Evolutionary conservation across 2,797 vertebrate genomes (phyloP), one percentile per base, ranked within the genome.

Genomic region (Mycteria americana): DNA sequence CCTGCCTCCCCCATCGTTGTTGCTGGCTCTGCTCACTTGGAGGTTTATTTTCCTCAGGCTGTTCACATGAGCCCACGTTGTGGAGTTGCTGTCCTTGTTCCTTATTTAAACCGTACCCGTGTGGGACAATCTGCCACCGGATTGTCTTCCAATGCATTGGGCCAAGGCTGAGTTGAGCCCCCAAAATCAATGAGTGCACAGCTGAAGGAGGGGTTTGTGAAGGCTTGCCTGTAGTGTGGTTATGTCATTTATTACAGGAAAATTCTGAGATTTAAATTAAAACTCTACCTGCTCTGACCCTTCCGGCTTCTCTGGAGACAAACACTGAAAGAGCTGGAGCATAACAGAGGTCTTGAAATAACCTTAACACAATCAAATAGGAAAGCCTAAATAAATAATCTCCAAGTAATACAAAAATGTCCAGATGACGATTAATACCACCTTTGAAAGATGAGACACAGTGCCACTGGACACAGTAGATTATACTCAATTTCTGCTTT

Each of bases 71-170:
- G 25, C 27, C 41, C 7, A 10, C 0, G 0, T 6, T 89, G 30
- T 50, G 21, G 41, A 85, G 30, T 6, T 53, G 18, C 51, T 73
- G 31, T 65, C 11, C 31, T 73, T 80, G 21, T 25, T 89, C 51
- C 46, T 69, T 65, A 25, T 67, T 83, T 74, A 62, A 83, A 63
- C 37, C 6, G 2, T 41, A 57, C 11, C 35, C 2, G 1, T 0
- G 0, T 43, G 39, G 43, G 31, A 51, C 53, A 78, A 19, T 39
- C 45, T 86, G 51, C 28, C 68, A 43, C 23, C 22, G 59, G 39
- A 12, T 1, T 39, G 22, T 85, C 28, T 57, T 46, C 33, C n/a
- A 54, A 31, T 0, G 2, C 0, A 2, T 19, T 10, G 25, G 17
- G 48, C 37, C 45, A 79, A 84, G 18, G 43, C 46, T 41, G 59